phyloP scores from a whole-genome alignment of 1,140 invertebrate genomes.

The Kradibia gibbosae region DNA sequence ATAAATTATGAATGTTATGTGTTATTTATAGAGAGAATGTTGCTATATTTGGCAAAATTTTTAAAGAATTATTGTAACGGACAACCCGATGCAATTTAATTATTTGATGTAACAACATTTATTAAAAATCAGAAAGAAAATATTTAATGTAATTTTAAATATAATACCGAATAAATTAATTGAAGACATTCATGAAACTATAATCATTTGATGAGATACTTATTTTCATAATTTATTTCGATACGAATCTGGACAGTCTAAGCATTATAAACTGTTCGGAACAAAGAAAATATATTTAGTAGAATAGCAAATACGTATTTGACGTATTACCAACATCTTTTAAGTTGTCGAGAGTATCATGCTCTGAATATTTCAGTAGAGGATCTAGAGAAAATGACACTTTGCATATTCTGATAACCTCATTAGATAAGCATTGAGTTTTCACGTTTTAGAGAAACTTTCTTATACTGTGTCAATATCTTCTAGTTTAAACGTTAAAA shows the following conservation, averaged over 20 bases:
- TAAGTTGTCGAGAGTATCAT: slow-evolving; percentile 6
- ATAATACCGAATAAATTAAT: too few relatives aligned
- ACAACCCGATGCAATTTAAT: too few relatives aligned
- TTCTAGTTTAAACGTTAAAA: background rate
- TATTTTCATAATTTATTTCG: background rate
- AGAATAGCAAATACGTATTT: background rate
- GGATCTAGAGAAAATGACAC: slow-evolving; percentile 39
- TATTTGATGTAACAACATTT: too few relatives aligned
- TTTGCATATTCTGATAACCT: slow-evolving; percentile 43
- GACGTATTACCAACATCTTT: background rate
- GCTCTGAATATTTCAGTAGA: slow-evolving; percentile 36
- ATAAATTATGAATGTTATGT: too few relatives aligned
- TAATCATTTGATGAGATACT: too few relatives aligned
- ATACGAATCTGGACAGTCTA: background rate
- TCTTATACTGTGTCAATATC: slow-evolving; percentile 4
- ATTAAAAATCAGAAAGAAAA: too few relatives aligned
- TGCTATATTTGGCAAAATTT: too few relatives aligned
- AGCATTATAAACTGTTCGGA: background rate
- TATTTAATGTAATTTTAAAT: too few relatives aligned
- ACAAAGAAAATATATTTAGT: background rate
- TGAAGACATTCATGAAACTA: too few relatives aligned
- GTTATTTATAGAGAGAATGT: too few relatives aligned
- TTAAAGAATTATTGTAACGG: too few relatives aligned
- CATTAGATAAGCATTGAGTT: slow-evolving; percentile 39
- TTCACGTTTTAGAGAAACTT: slow-evolving; percentile 20